Conservation (phyloP, 2,113 vertebrate species). For the Aptenodytes patagonicus region DNA sequence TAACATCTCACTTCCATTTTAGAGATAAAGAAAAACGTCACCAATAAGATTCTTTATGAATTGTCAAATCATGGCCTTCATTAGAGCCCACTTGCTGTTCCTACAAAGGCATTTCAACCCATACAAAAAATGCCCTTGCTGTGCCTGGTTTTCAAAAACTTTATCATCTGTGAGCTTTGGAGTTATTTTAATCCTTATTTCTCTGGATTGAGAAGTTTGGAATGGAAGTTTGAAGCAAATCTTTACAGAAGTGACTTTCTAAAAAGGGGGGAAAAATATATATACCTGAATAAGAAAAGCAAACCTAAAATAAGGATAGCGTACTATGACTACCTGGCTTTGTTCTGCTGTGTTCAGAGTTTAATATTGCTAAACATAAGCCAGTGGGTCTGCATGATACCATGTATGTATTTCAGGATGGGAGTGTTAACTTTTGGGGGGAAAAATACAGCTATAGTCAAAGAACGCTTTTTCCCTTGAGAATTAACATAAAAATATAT, state of each 20-base stretch:
- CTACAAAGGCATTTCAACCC: neutral
- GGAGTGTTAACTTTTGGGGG: neutral
- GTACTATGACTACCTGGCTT: neutral
- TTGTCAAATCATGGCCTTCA: neutral
- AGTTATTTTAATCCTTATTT: neutral
- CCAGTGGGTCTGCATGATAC: neutral
- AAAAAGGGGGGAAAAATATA: neutral
- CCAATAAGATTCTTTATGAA: neutral
- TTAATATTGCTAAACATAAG: neutral
- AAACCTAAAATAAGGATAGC: neutral
- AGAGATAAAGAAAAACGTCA: neutral
- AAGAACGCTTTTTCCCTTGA: neutral
- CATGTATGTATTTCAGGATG: neutral
- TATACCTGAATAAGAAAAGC: neutral
- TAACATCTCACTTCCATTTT: slow-evolving; percentile 13
- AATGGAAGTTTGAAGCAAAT: neutral
- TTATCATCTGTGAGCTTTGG: neutral
- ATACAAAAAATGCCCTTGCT: neutral
- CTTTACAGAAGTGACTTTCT: neutral
- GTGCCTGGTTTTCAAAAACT: neutral
- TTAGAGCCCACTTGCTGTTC: neutral
- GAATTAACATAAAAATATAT: neutral
- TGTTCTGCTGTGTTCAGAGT: neutral
- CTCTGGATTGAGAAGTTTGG: neutral
- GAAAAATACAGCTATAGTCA: neutral